These are phyloP conservation scores for Petromus typicus DNA, from an alignment of 2,113 vertebrate genomes.

Conservation along the genomic window DNA sequence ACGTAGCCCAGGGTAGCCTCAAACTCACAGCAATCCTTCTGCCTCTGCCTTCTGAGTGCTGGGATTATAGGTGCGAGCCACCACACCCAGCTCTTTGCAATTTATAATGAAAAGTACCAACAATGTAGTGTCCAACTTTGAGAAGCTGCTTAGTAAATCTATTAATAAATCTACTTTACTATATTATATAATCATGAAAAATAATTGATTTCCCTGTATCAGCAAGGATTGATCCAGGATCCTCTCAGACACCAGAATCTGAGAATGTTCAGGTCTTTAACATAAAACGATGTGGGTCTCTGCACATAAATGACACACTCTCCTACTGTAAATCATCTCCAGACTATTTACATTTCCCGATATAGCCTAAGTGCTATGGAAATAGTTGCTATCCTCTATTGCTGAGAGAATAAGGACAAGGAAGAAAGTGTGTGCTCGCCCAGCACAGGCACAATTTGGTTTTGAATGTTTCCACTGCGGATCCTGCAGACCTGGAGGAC, in stretches of 20 bases:
- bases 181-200: neutral
- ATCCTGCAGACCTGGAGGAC: too few species aligned
- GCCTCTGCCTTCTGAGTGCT: too few species aligned
- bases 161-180: neutral
- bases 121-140: neutral
- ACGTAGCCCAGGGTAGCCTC: too few species aligned
- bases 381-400: neutral
- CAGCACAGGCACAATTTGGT: neutral
- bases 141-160: slow-evolving; percentile 8
- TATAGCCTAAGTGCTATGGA: too few species aligned
- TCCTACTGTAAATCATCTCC: neutral
- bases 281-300: neutral
- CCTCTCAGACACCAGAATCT: neutral
- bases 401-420: neutral
- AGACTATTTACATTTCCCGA: neutral
- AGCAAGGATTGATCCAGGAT: neutral
- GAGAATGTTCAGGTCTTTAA: neutral
- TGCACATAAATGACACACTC: neutral
- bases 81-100: too few species aligned
- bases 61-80: too few species aligned
- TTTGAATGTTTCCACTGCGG: too few species aligned
- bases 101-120: slow-evolving; percentile 12
- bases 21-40: too few species aligned
- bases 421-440: neutral
- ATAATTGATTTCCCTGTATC: neutral